These are phyloP conservation scores for Engystomops pustulosus DNA, from an alignment of 2,113 vertebrate genomes.

Conservation along the genomic window DNA sequence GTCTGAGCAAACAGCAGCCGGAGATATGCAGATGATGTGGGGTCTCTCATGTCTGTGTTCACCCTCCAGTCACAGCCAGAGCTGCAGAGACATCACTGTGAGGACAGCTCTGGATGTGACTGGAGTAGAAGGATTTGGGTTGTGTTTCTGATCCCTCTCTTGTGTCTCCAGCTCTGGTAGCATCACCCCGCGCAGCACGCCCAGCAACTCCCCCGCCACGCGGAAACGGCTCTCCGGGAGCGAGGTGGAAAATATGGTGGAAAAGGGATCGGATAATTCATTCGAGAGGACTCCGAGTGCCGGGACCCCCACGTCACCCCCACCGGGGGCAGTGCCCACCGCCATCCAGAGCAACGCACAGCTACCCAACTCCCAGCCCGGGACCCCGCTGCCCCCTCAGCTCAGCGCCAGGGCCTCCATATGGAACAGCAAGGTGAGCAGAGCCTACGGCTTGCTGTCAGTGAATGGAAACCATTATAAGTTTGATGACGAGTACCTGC, in stretches of 20 bases:
- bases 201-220: conserved; percentile 85
- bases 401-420: conserved; percentile 83
- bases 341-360: conserved; percentile 34
- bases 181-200: conserved; percentile 88
- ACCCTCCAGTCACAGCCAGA: not conserved
- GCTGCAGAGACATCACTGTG: not conserved
- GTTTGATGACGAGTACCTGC: too few relatives aligned
- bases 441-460: too few relatives aligned
- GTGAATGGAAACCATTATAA: too few relatives aligned
- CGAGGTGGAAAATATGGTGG: conserved; percentile 72
- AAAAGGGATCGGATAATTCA: conserved; percentile 69
- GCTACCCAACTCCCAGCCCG: conserved; percentile 68
- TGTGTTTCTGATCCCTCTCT: not conserved
- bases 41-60: not conserved
- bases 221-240: conserved; percentile 79
- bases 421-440: conserved; percentile 86
- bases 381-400: conserved; percentile 78
- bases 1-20: not conserved
- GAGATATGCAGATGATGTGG: not conserved
- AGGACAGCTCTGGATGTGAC: not conserved
- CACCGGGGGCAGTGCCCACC: conserved; percentile 14
- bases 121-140: not conserved
- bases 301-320: not conserved
- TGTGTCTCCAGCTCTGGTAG: conserved; percentile 79
- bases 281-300: conserved; percentile 71